A percentile compares a stretch with the other conserved stretches of the same genome.
phyloP scores from a whole-genome alignment of 2,888 invertebrate genomes.

The Pyralis farinalis region DNA sequence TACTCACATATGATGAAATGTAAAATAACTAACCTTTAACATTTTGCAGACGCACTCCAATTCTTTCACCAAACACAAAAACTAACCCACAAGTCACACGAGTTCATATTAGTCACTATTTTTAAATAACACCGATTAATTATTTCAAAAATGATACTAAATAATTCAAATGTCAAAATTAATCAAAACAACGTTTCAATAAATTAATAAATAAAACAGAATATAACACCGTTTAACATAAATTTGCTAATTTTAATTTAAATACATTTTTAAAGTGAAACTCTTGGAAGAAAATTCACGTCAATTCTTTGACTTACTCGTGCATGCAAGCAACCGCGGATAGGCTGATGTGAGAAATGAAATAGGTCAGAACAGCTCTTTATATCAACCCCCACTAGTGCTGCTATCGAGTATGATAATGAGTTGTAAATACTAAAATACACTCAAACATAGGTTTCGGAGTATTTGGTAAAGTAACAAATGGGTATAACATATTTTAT shows the following conservation, averaged over 20 bases:
- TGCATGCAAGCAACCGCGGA: constrained; percentile 30
- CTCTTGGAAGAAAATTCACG: background rate
- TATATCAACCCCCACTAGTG: constrained; percentile 59
- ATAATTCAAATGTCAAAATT: too few relatives aligned
- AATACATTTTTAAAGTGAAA: too few relatives aligned
- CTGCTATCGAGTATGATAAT: background rate
- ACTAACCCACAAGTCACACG: constrained; percentile 16
- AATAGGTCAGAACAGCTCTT: constrained; percentile 63
- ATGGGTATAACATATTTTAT: too few relatives aligned
- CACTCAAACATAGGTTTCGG: too few relatives aligned
- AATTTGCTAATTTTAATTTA: too few relatives aligned
- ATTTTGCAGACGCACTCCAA: constrained; percentile 8
- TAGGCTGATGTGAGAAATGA: constrained; percentile 47
- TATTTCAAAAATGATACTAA: too few relatives aligned
- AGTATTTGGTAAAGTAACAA: too few relatives aligned
- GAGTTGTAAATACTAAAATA: too few relatives aligned
- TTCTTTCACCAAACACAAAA: constrained; percentile 8
- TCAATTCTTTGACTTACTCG: background rate
- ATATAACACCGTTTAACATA: too few relatives aligned
- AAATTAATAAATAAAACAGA: too few relatives aligned
- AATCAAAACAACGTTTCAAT: too few relatives aligned
- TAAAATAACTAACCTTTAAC: constrained; percentile 7
- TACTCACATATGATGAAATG: too few relatives aligned
- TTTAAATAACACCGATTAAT: background rate
- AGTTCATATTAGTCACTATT: constrained; percentile 16